Percentiles rank a stretch among this genome's conserved stretches.
phyloP scores from a whole-genome alignment of 1,140 invertebrate genomes.

The Calephelis virginiensis region DNA sequence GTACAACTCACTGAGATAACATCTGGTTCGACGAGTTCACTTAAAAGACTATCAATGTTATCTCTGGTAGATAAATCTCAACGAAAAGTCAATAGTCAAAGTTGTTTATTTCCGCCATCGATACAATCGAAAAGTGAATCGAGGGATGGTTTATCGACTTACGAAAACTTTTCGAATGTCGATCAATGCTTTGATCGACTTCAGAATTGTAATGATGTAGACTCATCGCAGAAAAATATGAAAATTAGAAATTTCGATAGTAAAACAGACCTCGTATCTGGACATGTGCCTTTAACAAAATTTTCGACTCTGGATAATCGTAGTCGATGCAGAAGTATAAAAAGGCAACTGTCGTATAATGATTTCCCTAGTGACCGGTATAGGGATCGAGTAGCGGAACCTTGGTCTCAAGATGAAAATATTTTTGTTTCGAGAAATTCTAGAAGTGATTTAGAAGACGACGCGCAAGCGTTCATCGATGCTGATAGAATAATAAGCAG shows the following conservation, averaged over 20 bases:
- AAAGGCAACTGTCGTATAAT: conserved; percentile 69
- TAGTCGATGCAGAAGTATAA: conserved; percentile 66
- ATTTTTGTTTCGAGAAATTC: conserved; percentile 50
- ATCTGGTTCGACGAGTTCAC: conserved; percentile 58
- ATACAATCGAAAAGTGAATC: conserved; percentile 58
- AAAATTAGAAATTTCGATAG: conserved; percentile 63
- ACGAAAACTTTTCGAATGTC: conserved; percentile 68
- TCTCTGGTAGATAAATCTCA: conserved; percentile 68
- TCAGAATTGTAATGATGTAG: conserved; percentile 49
- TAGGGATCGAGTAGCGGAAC: conserved; percentile 48
- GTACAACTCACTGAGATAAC: conserved; percentile 71
- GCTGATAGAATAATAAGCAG: conserved; percentile 58
- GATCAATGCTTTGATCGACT: conserved; percentile 70
- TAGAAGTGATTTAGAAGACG: conserved; percentile 53
- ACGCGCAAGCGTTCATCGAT: conserved; percentile 61
- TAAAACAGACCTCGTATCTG: conserved; percentile 51
- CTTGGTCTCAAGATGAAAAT: conserved; percentile 56
- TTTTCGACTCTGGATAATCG: conserved; percentile 71
- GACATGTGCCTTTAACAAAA: conserved; percentile 55
- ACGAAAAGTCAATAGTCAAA: conserved; percentile 63
- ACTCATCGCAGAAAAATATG: conserved; percentile 47
- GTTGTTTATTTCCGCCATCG: conserved; percentile 64
- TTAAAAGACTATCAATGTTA: conserved; percentile 67
- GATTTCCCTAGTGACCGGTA: conserved; percentile 65
- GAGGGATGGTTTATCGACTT: conserved; percentile 57